A percentile compares a stretch with the other conserved stretches of the same genome.
Evolutionary conservation across 2,888 invertebrate species (phyloP).

Genomic region (Gastracanthus pulcherrimus): DNA sequence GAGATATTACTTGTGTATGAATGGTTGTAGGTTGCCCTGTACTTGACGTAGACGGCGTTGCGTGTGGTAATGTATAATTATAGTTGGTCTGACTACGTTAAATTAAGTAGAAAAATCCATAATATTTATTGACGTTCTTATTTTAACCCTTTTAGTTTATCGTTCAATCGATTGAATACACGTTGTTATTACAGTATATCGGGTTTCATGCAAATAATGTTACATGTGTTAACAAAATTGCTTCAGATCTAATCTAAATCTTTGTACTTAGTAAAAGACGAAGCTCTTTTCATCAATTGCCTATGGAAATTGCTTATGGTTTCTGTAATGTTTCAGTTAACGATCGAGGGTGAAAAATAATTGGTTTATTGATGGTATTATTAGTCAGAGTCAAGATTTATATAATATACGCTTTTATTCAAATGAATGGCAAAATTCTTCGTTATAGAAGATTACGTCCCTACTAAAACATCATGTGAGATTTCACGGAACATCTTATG

Average conservation of each 20-base stretch:
- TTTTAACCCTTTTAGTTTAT: background rate
- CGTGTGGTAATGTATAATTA: background rate
- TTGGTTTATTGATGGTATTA: too few species aligned
- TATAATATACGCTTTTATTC: too few species aligned
- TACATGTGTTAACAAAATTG: background rate
- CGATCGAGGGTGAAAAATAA: too few species aligned
- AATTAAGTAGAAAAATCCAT: conserved; percentile 10
- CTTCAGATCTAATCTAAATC: background rate
- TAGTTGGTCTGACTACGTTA: background rate
- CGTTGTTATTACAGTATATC: background rate
- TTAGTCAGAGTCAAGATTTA: too few species aligned
- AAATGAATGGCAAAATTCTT: too few species aligned
- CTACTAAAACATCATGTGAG: too few species aligned
- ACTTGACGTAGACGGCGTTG: background rate
- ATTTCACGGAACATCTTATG: too few species aligned
- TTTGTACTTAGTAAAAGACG: background rate
- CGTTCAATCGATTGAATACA: conserved; percentile 9
- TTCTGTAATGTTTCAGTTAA: background rate
- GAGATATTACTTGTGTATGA: too few species aligned
- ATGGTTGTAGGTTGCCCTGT: too few species aligned
- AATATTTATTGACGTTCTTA: background rate
- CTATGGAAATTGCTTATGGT: background rate
- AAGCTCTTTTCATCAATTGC: background rate
- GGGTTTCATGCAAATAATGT: background rate
- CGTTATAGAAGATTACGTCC: too few species aligned